Percentiles rank a stretch among this genome's conserved stretches.
These are phyloP conservation scores for Rotaria macrura DNA, from an alignment of 2,888 invertebrate species.

Conservation along the genomic window DNA sequence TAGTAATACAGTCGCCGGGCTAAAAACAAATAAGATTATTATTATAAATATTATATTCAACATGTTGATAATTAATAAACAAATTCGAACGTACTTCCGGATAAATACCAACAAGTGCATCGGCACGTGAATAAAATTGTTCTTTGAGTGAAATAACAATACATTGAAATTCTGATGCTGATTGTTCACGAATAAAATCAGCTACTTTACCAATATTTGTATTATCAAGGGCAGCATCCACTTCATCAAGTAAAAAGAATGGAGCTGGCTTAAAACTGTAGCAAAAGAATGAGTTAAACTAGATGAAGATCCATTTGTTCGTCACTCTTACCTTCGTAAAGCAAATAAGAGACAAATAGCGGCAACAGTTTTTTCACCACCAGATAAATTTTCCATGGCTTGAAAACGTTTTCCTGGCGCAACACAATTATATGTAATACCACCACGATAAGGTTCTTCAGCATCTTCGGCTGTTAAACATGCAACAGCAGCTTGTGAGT, in stretches of 20 bases:
- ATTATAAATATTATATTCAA: too few relatives aligned
- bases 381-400: conserved; percentile 97
- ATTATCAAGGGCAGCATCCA: conserved; percentile 97
- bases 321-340: conserved; percentile 75
- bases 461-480: conserved; percentile 93
- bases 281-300: not conserved
- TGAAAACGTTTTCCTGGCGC: conserved; percentile 97
- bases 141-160: conserved; percentile 99
- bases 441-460: conserved; percentile 96
- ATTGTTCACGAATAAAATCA: conserved; percentile 80
- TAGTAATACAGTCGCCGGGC: conserved; percentile 22
- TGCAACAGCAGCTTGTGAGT: conserved; percentile 88
- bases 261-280: conserved; percentile 70
- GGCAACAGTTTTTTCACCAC: conserved; percentile 96
- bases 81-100: conserved; percentile 52
- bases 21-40: not conserved
- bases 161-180: conserved; percentile 73
- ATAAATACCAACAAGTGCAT: conserved; percentile 89
- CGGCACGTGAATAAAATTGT: conserved; percentile 96
- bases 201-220: conserved; percentile 98
- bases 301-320: not conserved
- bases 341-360: conserved; percentile 93
- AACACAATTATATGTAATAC: conserved; percentile 97
- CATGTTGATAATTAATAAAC: not conserved
- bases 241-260: conserved; percentile 97